A percentile compares a stretch with the other conserved stretches of the same genome.
Conservation (phyloP, 2,797 vertebrate species). For the Catostomus latipinnis region DNA sequence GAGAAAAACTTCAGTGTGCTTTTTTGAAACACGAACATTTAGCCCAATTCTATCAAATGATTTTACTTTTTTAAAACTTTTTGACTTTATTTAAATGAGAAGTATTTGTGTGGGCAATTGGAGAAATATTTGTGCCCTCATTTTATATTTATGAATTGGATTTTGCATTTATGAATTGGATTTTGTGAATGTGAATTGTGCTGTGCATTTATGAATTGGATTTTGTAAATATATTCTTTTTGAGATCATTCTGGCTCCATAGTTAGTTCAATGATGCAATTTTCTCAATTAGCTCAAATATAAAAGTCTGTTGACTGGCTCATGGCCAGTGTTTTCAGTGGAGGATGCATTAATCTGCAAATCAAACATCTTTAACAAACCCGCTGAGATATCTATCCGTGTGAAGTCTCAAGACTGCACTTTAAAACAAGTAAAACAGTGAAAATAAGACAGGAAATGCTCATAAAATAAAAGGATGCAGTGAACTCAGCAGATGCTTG, state of each 20-base stretch:
- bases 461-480: neutral
- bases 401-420: neutral
- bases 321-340: conserved; percentile 5
- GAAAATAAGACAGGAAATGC: neutral
- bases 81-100: no score
- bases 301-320: neutral
- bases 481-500: neutral
- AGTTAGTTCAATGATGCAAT: neutral
- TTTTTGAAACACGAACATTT: no score
- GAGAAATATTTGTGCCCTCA: no score
- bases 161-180: no score
- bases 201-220: no score
- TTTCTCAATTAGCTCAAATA: neutral
- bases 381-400: neutral
- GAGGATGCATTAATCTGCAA: neutral
- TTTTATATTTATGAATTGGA: no score
- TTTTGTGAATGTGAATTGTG: no score
- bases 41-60: no score
- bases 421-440: neutral
- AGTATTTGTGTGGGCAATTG: no score
- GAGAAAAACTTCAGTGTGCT: no score
- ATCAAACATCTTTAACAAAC: neutral
- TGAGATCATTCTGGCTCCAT: neutral
- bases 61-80: no score
- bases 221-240: no score